phyloP scores from a whole-genome alignment of 2,888 invertebrate genomes.

The Ditylenchus weischeri region DNA sequence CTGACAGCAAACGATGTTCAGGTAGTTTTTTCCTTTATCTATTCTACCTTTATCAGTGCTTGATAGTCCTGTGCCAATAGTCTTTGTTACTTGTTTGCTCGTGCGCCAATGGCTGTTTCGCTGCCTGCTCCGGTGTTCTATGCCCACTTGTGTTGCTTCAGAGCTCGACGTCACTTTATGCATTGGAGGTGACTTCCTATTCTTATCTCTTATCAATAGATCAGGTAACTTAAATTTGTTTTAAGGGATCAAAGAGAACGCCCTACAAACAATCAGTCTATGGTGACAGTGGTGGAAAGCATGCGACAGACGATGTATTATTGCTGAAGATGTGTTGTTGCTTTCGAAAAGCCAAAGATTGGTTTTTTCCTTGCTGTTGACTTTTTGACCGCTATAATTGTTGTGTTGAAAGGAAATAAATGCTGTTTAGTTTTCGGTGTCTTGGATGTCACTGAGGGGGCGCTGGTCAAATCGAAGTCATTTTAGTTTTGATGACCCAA shows the following conservation, averaged over 20 bases:
- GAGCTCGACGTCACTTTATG: constrained; percentile 21
- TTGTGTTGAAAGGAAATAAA: too few species aligned
- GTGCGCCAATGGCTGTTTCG: constrained; percentile 70
- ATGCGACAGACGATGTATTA: constrained; percentile 4
- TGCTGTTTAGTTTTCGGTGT: too few species aligned
- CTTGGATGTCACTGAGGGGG: too few species aligned
- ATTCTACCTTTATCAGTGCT: neutral
- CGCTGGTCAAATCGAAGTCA: too few species aligned
- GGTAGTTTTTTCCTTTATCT: constrained; percentile 62
- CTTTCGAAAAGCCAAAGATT: too few species aligned
- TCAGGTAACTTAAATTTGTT: neutral
- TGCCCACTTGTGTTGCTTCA: constrained; percentile 38
- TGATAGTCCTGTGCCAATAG: constrained; percentile 67
- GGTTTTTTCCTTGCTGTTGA: too few species aligned
- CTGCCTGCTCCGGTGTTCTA: constrained; percentile 61
- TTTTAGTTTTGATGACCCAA: too few species aligned
- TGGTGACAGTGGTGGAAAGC: neutral
- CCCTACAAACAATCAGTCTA: neutral
- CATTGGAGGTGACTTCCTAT: constrained; percentile 2
- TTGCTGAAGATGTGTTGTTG: neutral
- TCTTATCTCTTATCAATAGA: neutral
- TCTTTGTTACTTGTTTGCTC: constrained; percentile 79
- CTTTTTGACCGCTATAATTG: too few species aligned
- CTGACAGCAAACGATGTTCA: constrained; percentile 75
- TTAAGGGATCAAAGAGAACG: neutral